A percentile compares a stretch with the other conserved stretches of the same genome.
Conservation (phyloP, 1,140 invertebrate species). For the Myzus persicae region DNA sequence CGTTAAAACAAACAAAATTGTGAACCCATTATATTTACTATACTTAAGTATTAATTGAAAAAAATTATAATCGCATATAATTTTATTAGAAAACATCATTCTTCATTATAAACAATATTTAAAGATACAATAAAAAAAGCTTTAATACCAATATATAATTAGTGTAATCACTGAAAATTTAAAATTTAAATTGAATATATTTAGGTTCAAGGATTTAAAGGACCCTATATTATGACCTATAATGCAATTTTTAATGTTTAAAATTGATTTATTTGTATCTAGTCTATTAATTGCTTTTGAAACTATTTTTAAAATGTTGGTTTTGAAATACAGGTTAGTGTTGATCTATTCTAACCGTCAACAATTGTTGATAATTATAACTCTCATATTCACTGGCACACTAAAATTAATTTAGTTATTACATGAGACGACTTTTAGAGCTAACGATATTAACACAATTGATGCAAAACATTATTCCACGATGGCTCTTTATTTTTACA, state of each 20-base stretch:
- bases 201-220: neutral
- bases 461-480: too few species aligned
- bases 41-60: neutral
- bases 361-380: too few species aligned
- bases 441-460: too few species aligned
- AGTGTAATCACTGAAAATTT: too few species aligned
- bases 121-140: neutral
- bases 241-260: neutral
- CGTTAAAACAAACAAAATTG: neutral
- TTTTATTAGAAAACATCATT: neutral
- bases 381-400: too few species aligned
- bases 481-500: too few species aligned
- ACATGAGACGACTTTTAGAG: too few species aligned
- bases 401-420: too few species aligned
- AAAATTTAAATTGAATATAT: neutral
- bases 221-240: neutral
- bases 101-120: neutral
- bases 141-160: too few species aligned
- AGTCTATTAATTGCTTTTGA: neutral
- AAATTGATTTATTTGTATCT: neutral
- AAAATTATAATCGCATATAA: neutral
- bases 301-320: neutral
- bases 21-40: neutral
- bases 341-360: too few species aligned
- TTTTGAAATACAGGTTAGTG: neutral